Evolutionary conservation across 2,888 invertebrate species (phyloP).

Genomic region (Dryomyza anilis): DNA sequence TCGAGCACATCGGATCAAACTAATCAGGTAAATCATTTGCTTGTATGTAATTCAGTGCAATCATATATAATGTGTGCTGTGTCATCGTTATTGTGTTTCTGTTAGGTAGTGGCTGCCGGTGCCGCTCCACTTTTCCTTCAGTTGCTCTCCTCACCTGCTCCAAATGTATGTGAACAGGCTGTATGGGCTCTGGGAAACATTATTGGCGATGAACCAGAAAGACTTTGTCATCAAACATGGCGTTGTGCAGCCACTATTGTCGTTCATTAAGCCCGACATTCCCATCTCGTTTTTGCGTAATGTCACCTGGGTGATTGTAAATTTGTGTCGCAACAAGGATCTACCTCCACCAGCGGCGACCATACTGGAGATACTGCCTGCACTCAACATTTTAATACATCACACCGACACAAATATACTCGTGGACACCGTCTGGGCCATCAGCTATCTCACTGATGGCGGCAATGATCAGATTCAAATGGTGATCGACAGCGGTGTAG

Average conservation of each 20-base stretch:
- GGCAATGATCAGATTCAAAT: conserved; percentile 98
- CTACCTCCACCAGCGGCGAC: conserved; percentile 92
- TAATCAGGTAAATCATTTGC: conserved; percentile 67
- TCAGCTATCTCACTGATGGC: conserved; percentile 96
- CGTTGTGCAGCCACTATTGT: conserved; percentile 90
- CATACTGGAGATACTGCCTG: conserved; percentile 91
- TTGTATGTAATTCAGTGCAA: too few relatives aligned
- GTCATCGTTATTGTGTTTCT: too few relatives aligned
- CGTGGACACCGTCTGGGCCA: conserved; percentile 98
- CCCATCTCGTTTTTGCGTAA: conserved; percentile 95
- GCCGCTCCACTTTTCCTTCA: conserved; percentile 95
- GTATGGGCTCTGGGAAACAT: conserved; percentile 95
- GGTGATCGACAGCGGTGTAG: conserved; percentile 95
- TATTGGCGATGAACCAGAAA: conserved; percentile 86
- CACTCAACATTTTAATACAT: conserved; percentile 90
- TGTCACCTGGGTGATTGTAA: conserved; percentile 99
- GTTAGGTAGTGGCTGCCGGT: conserved; percentile 83
- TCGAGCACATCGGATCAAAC: conserved; percentile 94
- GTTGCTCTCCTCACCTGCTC: conserved; percentile 88
- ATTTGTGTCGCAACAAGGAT: conserved; percentile 97
- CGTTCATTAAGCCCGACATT: conserved; percentile 94
- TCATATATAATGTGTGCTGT: too few relatives aligned
- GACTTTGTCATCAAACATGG: conserved; percentile 95
- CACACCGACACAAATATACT: conserved; percentile 95
- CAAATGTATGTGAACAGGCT: conserved; percentile 98